phyloP scores from a whole-genome alignment of 2,113 vertebrate genomes.

The Hemichromis elongatus region DNA sequence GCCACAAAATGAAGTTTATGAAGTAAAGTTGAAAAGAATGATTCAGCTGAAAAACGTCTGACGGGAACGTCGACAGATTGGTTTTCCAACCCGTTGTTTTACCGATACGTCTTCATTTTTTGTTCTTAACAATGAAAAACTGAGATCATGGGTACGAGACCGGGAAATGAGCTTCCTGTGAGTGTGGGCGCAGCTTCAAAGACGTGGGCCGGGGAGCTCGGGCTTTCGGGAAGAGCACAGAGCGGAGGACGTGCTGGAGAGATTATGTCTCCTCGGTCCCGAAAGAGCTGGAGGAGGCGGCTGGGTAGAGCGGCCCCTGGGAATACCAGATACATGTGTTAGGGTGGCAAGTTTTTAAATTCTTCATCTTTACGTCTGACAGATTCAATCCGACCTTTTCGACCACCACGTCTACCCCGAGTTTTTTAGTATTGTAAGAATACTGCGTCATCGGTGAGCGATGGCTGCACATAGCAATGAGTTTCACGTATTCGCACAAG shows the following conservation, averaged over 20 bases:
- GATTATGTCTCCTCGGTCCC: not conserved
- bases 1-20: not conserved
- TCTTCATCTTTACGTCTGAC: not conserved
- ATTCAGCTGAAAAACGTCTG: not conserved
- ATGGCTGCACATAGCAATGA: too few species aligned
- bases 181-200: not conserved
- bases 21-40: not conserved
- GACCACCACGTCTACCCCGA: not conserved
- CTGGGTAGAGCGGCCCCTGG: not conserved
- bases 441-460: too few species aligned
- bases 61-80: not conserved
- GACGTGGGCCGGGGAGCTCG: rapidly evolving
- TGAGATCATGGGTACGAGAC: not conserved
- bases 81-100: not conserved
- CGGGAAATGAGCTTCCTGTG: not conserved
- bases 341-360: not conserved
- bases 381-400: not conserved
- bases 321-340: not conserved
- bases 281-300: not conserved
- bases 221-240: not conserved
- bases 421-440: not conserved
- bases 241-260: not conserved
- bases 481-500: too few species aligned
- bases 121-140: not conserved
- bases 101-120: not conserved